Conservation (phyloP, 2,888 invertebrate genomes). For the Andrena camellia region DNA sequence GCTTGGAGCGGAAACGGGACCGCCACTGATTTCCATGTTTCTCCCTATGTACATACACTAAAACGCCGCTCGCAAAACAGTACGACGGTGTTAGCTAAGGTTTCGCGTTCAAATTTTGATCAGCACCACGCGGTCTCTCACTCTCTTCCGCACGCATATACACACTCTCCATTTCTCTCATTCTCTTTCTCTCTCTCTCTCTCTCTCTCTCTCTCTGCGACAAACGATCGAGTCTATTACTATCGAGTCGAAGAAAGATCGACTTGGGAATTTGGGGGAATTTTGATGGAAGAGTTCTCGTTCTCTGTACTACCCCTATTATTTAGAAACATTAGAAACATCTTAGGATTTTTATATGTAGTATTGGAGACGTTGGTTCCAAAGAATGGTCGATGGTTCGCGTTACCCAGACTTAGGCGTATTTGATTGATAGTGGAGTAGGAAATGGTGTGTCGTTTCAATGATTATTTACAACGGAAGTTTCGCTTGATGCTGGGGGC, state of each 20-base stretch:
- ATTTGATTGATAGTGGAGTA: too few species aligned
- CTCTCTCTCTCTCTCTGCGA: constrained; percentile 63
- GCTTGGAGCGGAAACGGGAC: constrained; percentile 32
- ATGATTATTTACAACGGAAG: neutral
- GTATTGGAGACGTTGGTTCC: too few species aligned
- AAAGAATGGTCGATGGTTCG: too few species aligned
- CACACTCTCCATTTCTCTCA: constrained; percentile 42
- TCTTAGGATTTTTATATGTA: too few species aligned
- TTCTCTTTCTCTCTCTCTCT: constrained; percentile 54
- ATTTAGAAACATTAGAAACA: too few species aligned
- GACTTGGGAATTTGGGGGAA: neutral
- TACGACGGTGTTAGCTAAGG: constrained; percentile 3
- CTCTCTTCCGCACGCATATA: constrained; percentile 49
- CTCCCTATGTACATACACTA: constrained; percentile 64
- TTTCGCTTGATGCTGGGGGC: neutral
- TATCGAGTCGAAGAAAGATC: neutral
- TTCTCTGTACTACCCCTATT: too few species aligned
- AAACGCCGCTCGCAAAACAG: constrained; percentile 42
- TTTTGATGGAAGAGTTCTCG: neutral
- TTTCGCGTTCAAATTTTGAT: constrained; percentile 54
- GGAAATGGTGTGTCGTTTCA: neutral
- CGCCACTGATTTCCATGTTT: neutral
- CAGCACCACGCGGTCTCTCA: constrained; percentile 22
- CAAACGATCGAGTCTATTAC: constrained; percentile 78
- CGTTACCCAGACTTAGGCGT: too few species aligned